Conservation (phyloP, 35 echinoderm and acorn worm species). For the Holothuria glaberrima region DNA sequence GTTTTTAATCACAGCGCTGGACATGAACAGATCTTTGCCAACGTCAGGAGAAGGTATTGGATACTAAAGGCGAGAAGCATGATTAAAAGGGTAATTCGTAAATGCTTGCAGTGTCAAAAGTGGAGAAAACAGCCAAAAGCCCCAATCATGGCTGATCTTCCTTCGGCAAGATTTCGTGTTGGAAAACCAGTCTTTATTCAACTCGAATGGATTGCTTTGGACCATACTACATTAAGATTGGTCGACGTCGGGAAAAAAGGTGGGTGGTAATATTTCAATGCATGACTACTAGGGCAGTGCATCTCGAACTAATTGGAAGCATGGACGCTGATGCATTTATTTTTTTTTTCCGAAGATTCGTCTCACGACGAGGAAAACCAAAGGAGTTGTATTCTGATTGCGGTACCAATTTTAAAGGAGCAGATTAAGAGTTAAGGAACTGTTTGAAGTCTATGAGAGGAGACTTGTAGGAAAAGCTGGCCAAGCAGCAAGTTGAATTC, state of each 20-base stretch:
- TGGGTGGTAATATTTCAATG: constrained; percentile 70
- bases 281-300: constrained; percentile 56
- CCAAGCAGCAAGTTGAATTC: not conserved
- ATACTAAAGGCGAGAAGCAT: constrained; percentile 41
- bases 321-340: constrained; percentile 60
- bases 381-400: constrained; percentile 52
- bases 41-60: constrained; percentile 45
- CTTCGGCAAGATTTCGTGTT: constrained; percentile 36
- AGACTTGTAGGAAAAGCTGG: constrained; percentile 2
- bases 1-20: constrained; percentile 51
- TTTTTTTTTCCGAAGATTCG: constrained; percentile 40
- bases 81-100: not conserved
- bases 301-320: constrained; percentile 34
- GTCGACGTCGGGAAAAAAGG: constrained; percentile 39
- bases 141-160: constrained; percentile 68
- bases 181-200: constrained; percentile 61
- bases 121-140: constrained; percentile 41
- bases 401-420: constrained; percentile 56
- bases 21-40: constrained; percentile 36
- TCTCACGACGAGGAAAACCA: not conserved
- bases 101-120: constrained; percentile 48
- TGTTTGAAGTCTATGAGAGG: not conserved
- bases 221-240: constrained; percentile 57
- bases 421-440: constrained; percentile 23
- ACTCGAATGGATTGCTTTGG: constrained; percentile 73